Percentiles rank a stretch among this genome's conserved stretches.
Conservation (phyloP, 1,140 invertebrate species). For the Uloborus diversus region DNA sequence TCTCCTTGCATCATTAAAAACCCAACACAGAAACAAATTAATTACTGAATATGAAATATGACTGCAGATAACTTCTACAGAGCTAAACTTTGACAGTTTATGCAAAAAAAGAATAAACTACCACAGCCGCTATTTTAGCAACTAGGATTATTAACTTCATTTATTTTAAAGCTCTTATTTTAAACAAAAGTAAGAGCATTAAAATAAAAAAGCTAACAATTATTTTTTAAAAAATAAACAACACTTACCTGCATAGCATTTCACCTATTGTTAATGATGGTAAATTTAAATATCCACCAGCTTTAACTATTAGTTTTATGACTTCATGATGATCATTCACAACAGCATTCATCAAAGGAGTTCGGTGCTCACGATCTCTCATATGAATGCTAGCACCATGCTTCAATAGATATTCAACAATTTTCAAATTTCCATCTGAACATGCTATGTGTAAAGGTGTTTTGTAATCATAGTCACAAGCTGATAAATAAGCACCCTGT, state of each 20-base stretch:
- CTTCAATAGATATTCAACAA: slow-evolving; percentile 79
- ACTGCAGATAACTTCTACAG: no score
- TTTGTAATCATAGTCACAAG: slow-evolving; percentile 78
- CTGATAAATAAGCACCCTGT: slow-evolving; percentile 79
- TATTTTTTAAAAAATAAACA: no score
- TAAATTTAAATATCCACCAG: slow-evolving; percentile 72
- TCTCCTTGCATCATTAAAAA: no score
- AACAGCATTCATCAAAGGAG: slow-evolving; percentile 64
- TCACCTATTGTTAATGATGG: slow-evolving; percentile 70
- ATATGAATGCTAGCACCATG: slow-evolving; percentile 87
- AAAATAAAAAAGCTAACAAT: no score
- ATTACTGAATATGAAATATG: no score
- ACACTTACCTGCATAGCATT: slow-evolving; percentile 70
- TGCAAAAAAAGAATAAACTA: no score
- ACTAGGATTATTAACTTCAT: no score
- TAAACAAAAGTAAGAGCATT: no score
- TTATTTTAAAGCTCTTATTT: no score
- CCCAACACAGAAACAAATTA: no score
- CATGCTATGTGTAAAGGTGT: slow-evolving; percentile 86
- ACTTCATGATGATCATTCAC: slow-evolving; percentile 61
- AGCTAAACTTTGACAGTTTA: no score
- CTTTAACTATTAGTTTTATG: slow-evolving; percentile 67
- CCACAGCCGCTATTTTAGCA: no score
- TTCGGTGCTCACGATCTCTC: slow-evolving; percentile 71
- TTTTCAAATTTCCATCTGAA: slow-evolving; percentile 73